A percentile compares a stretch with the other conserved stretches of the same genome.
Evolutionary conservation across 2,113 vertebrate species (phyloP).

Genomic region (Psittacus erithacus): DNA sequence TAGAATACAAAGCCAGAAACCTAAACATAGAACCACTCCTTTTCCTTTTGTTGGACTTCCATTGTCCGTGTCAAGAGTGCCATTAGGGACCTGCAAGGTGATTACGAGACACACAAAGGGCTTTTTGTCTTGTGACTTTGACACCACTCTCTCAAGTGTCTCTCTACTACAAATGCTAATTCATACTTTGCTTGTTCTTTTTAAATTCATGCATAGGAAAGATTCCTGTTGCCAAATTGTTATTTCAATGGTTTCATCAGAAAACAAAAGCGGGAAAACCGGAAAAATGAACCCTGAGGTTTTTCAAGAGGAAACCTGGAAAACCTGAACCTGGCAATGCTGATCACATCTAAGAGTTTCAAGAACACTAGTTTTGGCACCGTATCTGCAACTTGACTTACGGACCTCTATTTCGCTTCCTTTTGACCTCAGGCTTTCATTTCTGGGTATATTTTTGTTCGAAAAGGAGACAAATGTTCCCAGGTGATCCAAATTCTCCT

Average conservation of each 20-base stretch:
- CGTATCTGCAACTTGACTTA: background rate
- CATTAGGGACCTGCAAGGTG: constrained; percentile 19
- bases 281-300: background rate
- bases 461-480: accelerated
- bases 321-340: background rate
- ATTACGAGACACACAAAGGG: background rate
- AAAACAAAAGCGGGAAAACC: background rate
- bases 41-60: background rate
- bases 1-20: background rate
- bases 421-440: background rate
- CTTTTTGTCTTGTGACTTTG: constrained; percentile 5
- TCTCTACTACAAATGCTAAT: background rate
- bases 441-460: background rate
- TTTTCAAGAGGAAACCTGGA: background rate
- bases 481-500: background rate
- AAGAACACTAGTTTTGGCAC: background rate
- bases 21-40: background rate
- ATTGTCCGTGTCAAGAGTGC: background rate
- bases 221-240: background rate
- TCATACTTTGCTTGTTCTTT: background rate
- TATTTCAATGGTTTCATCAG: constrained; percentile 4
- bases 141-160: background rate
- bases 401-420: background rate
- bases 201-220: background rate
- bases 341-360: background rate